A percentile compares a stretch with the other conserved stretches of the same genome.
Conservation (phyloP, 2,113 vertebrate species). For the Etheostoma cragini region DNA sequence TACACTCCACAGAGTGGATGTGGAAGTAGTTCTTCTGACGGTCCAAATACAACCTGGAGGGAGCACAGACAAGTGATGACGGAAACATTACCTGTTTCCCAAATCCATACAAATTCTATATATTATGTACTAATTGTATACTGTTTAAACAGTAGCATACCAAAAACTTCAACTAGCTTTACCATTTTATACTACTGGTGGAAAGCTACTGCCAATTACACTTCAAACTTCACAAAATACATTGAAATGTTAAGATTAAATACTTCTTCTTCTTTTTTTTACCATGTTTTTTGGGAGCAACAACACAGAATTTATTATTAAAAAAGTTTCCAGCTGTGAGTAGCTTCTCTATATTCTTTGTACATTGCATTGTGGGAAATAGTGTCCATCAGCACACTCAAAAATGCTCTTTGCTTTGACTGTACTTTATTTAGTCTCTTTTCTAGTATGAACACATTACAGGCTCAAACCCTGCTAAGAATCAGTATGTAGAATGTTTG, state of each 20-base stretch:
- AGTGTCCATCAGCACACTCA: not conserved
- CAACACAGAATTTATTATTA: not conserved
- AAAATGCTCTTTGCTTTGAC: not conserved
- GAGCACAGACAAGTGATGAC: not conserved
- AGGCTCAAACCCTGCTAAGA: not conserved
- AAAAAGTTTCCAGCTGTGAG: not conserved
- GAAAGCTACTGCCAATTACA: not conserved
- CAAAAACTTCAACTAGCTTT: not conserved
- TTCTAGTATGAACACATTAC: not conserved
- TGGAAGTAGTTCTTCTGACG: constrained; percentile 88
- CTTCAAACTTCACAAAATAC: not conserved
- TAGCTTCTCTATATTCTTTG: not conserved
- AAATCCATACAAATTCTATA: not conserved
- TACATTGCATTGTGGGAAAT: not conserved
- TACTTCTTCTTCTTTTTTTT: not conserved
- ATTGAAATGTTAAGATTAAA: not conserved
- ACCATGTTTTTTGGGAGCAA: no score
- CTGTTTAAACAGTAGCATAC: not conserved
- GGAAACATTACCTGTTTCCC: not conserved
- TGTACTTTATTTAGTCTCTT: not conserved
- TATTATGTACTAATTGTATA: not conserved
- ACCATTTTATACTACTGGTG: no score
- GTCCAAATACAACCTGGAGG: constrained; percentile 87
- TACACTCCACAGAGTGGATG: constrained; percentile 91
- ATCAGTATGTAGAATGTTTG: not conserved